phyloP scores from a whole-genome alignment of 1,140 invertebrate species.

The Diorhabda carinulata region DNA sequence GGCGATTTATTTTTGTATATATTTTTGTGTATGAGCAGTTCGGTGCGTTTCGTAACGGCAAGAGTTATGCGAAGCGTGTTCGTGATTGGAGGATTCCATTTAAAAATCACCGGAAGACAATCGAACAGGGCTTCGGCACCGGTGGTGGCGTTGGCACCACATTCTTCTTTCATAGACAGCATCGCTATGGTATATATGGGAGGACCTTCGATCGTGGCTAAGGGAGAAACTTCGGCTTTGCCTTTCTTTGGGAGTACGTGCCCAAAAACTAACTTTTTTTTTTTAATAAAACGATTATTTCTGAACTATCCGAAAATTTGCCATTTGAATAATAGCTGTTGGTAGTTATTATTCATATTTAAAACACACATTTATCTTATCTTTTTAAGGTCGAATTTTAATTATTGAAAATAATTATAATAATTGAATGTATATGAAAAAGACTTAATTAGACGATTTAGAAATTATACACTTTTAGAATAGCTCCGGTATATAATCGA shows the following conservation, averaged over 20 bases:
- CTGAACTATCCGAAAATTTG: background rate
- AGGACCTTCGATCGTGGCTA: constrained; percentile 83
- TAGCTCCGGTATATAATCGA: too few relatives aligned
- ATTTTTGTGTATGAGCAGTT: constrained; percentile 44
- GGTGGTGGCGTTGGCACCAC: constrained; percentile 82
- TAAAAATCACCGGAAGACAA: constrained; percentile 65
- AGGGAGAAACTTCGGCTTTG: constrained; percentile 71
- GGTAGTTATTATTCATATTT: too few relatives aligned
- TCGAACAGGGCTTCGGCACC: constrained; percentile 61
- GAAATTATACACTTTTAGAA: too few relatives aligned
- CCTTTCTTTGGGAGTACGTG: constrained; percentile 85
- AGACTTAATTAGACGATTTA: too few relatives aligned
- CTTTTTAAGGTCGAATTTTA: too few relatives aligned
- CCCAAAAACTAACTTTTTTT: background rate
- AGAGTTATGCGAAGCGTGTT: constrained; percentile 69
- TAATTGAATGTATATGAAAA: too few relatives aligned
- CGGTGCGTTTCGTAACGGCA: constrained; percentile 54
- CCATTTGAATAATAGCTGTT: too few relatives aligned
- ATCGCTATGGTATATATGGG: constrained; percentile 75
- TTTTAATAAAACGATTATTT: background rate
- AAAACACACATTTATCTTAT: too few relatives aligned
- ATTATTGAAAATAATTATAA: too few relatives aligned
- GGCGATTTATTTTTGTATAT: background rate
- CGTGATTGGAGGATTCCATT: constrained; percentile 74
- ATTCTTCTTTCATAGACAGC: constrained; percentile 88